These are phyloP conservation scores for Drosophila persimilis DNA, from an alignment of 1,140 invertebrate species.

Conservation along the genomic window DNA sequence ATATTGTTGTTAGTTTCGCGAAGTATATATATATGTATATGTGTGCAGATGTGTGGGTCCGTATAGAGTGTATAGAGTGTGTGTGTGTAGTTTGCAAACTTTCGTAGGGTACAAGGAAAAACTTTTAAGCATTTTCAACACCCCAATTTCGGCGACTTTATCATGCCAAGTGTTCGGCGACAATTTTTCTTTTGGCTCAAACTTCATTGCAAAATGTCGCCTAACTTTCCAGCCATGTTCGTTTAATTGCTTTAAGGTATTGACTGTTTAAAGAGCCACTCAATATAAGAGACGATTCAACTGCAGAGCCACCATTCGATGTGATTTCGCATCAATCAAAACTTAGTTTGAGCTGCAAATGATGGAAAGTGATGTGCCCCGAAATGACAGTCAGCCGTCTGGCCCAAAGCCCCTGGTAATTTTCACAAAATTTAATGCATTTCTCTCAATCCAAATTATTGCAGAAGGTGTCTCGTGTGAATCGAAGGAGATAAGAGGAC, in stretches of 20 bases:
- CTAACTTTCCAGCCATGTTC: slow-evolving; percentile 14
- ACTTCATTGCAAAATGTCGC: slow-evolving; percentile 14
- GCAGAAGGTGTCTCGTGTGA: background rate
- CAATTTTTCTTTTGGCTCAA: slow-evolving; percentile 20
- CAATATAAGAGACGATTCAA: slow-evolving; percentile 3
- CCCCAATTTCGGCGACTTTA: slow-evolving; percentile 55
- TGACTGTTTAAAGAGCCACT: background rate
- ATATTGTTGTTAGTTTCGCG: slow-evolving; percentile 57
- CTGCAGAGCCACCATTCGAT: slow-evolving; percentile 11
- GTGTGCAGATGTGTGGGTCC: background rate
- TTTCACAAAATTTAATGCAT: slow-evolving; percentile 9
- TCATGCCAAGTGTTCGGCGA: slow-evolving; percentile 24
- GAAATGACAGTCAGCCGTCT: background rate
- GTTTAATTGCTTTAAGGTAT: slow-evolving; percentile 26
- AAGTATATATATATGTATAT: slow-evolving; percentile 38
- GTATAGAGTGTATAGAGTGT: background rate
- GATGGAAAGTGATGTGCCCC: background rate
- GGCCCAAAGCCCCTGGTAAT: background rate
- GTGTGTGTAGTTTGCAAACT: slow-evolving; percentile 56
- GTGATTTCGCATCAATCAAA: slow-evolving; percentile 11
- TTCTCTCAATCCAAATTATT: background rate
- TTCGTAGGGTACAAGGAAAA: slow-evolving; percentile 50
- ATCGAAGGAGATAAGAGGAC: too few species aligned
- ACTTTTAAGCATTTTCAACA: slow-evolving; percentile 60
- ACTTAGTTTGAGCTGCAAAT: background rate